These are phyloP conservation scores for Protobothrops mucrosquamatus DNA, from an alignment of 2,113 vertebrate genomes.

Conservation along the genomic window DNA sequence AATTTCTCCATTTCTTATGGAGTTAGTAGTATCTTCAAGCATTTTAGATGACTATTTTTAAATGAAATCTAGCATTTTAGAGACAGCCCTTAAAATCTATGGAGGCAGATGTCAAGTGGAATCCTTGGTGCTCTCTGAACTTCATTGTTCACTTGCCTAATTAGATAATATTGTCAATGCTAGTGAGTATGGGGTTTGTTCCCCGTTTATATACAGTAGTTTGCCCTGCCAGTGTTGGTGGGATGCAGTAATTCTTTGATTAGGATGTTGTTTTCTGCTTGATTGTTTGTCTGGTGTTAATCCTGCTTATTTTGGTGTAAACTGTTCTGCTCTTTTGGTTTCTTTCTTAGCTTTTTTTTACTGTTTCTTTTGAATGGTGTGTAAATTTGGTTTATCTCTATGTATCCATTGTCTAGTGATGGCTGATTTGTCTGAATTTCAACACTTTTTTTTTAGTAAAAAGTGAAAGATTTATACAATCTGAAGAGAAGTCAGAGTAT, in stretches of 20 bases:
- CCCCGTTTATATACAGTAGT: not conserved
- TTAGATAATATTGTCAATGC: not conserved
- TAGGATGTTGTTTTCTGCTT: not conserved
- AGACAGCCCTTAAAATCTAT: conserved; percentile 11
- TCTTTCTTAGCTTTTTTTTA: not conserved
- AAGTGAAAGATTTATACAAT: not conserved
- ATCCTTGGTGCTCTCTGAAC: not conserved
- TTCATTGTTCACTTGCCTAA: not conserved
- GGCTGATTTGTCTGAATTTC: not conserved
- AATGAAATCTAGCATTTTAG: conserved; percentile 7
- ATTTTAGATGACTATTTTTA: not conserved
- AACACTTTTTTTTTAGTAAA: not conserved
- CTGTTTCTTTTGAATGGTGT: not conserved
- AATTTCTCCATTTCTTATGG: not conserved
- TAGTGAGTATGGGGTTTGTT: not conserved
- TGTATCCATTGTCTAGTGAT: not conserved
- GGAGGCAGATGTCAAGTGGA: not conserved
- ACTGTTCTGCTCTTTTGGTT: not conserved
- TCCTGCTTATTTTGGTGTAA: not conserved
- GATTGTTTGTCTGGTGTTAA: not conserved
- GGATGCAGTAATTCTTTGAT: not conserved
- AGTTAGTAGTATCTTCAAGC: not conserved
- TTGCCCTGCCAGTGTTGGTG: not conserved
- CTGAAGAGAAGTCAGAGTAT: not conserved
- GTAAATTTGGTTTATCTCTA: not conserved